Evolutionary conservation across 2,888 invertebrate genomes (phyloP).

Genomic region (Mimumesa dahlbomi): DNA sequence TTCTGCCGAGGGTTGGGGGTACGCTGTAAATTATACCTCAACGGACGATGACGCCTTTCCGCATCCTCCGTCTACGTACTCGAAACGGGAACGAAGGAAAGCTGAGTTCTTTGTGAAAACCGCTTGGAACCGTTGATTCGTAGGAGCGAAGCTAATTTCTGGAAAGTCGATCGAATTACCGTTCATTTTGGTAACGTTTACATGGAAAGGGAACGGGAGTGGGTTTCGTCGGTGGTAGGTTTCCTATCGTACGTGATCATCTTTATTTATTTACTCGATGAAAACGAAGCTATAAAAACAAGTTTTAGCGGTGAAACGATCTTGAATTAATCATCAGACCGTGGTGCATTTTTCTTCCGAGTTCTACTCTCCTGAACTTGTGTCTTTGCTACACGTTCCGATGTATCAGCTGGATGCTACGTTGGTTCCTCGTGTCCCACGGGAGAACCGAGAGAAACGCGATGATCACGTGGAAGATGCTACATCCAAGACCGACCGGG

Average conservation of each 20-base stretch:
- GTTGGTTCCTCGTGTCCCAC: neutral
- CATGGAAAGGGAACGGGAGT: neutral
- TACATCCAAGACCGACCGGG: neutral
- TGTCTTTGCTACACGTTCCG: neutral
- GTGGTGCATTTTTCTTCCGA: neutral
- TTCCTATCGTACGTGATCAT: neutral
- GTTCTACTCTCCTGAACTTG: neutral
- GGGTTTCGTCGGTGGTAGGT: neutral
- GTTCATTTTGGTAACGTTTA: neutral
- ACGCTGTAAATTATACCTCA: constrained; percentile 49
- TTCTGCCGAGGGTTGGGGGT: constrained; percentile 23
- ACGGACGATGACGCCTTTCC: constrained; percentile 54
- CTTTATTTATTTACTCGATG: too few relatives aligned
- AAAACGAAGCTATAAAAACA: neutral
- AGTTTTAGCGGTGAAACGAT: neutral
- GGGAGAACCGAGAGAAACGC: neutral
- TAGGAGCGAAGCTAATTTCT: constrained; percentile 16
- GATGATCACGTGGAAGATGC: constrained; percentile 2
- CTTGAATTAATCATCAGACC: constrained; percentile 2
- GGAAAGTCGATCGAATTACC: constrained; percentile 17
- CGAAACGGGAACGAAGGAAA: constrained; percentile 21
- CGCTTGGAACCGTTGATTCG: constrained; percentile 15
- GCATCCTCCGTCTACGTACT: constrained; percentile 42
- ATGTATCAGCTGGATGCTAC: neutral
- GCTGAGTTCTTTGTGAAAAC: constrained; percentile 6